Evolutionary conservation across 2,113 vertebrate genomes (phyloP).

Genomic region (Astur gentilis): DNA sequence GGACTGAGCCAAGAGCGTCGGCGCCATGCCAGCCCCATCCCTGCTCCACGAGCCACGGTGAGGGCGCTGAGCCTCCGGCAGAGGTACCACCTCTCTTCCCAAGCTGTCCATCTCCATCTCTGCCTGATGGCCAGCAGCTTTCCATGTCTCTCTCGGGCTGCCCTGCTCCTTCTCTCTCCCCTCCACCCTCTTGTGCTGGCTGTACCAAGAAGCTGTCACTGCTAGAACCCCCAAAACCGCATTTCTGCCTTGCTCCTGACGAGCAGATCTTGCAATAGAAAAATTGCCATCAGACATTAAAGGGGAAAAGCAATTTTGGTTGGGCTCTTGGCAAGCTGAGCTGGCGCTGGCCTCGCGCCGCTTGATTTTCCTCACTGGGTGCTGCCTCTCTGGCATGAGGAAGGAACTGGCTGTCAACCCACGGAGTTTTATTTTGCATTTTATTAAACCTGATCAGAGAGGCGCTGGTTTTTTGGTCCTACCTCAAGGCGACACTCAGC

Average conservation of each 20-base stretch:
- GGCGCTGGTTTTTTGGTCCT: fast-evolving
- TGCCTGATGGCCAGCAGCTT: neutral
- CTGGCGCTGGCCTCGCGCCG: fast-evolving
- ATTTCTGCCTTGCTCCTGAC: neutral
- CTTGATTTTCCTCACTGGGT: neutral
- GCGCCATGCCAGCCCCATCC: fast-evolving
- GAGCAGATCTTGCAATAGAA: neutral
- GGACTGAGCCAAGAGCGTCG: neutral
- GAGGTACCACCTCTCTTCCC: neutral
- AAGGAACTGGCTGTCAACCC: neutral
- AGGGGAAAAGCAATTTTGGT: neutral
- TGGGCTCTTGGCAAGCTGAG: neutral
- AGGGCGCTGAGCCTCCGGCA: neutral
- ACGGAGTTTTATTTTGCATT: neutral
- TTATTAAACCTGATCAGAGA: constrained; percentile 5
- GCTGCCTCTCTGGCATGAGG: neutral
- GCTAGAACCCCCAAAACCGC: neutral
- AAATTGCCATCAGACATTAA: neutral
- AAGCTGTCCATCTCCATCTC: neutral
- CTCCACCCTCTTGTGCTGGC: neutral
- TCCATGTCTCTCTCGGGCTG: neutral
- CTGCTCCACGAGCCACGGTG: fast-evolving
- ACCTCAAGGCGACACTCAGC: neutral
- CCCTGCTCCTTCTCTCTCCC: neutral
- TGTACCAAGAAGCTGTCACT: neutral